Conservation (phyloP, 92 coral and sea anemone species). For the Palythoa heliodiscus region DNA sequence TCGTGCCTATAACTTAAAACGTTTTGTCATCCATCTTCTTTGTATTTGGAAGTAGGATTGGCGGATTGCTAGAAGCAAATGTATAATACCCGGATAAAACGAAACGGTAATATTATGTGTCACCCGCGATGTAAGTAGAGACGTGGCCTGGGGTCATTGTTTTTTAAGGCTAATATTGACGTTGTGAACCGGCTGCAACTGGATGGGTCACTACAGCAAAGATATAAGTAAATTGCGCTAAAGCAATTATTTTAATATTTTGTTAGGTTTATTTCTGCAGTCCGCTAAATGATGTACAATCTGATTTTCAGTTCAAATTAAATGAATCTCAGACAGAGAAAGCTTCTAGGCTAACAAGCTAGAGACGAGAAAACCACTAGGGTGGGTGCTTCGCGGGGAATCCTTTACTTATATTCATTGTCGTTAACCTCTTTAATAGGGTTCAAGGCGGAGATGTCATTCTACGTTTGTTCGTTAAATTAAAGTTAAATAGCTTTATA, state of each 20-base stretch:
- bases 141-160: background rate
- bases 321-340: background rate
- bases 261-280: background rate
- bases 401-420: constrained; percentile 5
- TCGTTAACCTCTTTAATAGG: constrained; percentile 38
- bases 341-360: background rate
- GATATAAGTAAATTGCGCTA: background rate
- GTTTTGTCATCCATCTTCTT: no score
- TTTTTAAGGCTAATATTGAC: background rate
- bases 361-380: background rate
- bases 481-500: constrained; percentile 36
- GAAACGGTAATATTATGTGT: background rate
- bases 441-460: constrained; percentile 14
- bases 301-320: background rate
- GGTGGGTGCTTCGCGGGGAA: constrained; percentile 40
- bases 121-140: background rate
- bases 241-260: background rate
- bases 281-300: background rate
- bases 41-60: background rate
- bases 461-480: constrained; percentile 10
- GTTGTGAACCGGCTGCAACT: background rate
- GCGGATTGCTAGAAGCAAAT: background rate
- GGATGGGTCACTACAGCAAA: background rate
- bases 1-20: background rate
- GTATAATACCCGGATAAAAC: background rate